Percentiles rank a stretch among this genome's conserved stretches.
Evolutionary conservation across 2,888 invertebrate species (phyloP).

Genomic region (Papilio demoleus): DNA sequence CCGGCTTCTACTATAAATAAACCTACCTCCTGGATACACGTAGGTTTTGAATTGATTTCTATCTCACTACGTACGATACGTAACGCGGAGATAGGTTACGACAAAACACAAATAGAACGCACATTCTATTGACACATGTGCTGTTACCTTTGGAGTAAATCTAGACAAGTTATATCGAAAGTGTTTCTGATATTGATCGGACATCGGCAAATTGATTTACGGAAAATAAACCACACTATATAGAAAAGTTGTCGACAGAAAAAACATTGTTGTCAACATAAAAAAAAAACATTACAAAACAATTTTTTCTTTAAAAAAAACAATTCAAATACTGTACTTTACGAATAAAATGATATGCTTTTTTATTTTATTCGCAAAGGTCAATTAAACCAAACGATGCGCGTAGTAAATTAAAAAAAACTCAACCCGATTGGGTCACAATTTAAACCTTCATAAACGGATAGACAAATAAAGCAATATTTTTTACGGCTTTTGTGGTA

Average conservation of each 20-base stretch:
- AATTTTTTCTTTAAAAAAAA: background rate
- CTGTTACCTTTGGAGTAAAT: slow-evolving; percentile 16
- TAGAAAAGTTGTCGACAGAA: background rate
- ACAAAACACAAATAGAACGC: slow-evolving; percentile 34
- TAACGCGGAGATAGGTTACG: slow-evolving; percentile 32
- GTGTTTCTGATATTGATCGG: slow-evolving; percentile 2
- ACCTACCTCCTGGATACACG: slow-evolving; percentile 31
- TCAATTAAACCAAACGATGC: too few relatives aligned
- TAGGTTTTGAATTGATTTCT: slow-evolving; percentile 32
- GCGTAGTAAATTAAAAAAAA: too few relatives aligned
- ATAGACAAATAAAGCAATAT: slow-evolving; percentile 32
- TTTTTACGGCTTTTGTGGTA: slow-evolving; percentile 36
- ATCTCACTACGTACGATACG: slow-evolving; percentile 29
- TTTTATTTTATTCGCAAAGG: too few relatives aligned
- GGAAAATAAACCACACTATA: background rate
- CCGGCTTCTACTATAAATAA: slow-evolving; percentile 32
- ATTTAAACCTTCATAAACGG: background rate
- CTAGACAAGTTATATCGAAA: slow-evolving; percentile 21
- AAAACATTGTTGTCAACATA: background rate
- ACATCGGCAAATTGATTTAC: background rate
- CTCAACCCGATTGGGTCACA: background rate
- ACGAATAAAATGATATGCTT: too few relatives aligned
- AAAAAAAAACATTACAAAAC: background rate
- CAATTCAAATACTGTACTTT: background rate
- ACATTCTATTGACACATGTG: slow-evolving; percentile 33